Base-by-base conservation (phyloP, 2,113 vertebrate genomes). In the Uria lomvia region DNA sequence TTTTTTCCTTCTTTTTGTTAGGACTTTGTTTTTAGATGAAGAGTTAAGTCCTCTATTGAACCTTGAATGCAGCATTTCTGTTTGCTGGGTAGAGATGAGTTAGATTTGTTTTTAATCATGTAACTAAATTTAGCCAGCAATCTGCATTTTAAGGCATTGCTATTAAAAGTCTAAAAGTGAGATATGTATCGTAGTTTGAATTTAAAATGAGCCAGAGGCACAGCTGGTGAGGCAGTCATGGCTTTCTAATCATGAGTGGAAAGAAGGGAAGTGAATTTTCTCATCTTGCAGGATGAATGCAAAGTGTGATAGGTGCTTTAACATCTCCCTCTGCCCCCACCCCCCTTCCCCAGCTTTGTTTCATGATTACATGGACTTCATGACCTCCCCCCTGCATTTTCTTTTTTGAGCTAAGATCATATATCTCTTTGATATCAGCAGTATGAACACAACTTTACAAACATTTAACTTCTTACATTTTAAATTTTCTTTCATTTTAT, bases 71-170 rank as follows among this genome's bases (percentile, higher is more conserved):
- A 96, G 94, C 87, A 96, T 84, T 92, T 94, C 96, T 98, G 87
- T 96, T 97, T 97, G 68, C 96, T 60, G 88, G 92, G 94, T 85
- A 97, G 88, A 97, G 95, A 97, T 90, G 95, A 96, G 92, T 94
- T 97, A 95, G 96, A 96, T 97, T 97, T 96, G 97, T 96, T 98
- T 98, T 98, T 97, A 98, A 98, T 97, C 96, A 95, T 38, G 47
- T 95, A 97, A 97, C 97, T 98, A 98, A 97, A 96, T 98, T 98
- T 98, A 98, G 97, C 91, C 91, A 96, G 91, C 97, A 97, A 97
- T 98, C 97, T 98, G 90, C 97, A 97, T 98, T 98, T 98, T 98
- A 97, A 98, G 97, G 86, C 96, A 96, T 94, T 96, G 97, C 98
- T 98, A 98, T 97, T 98, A 97, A 97, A 97, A 97, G 88, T 97